Percentiles rank a stretch among this genome's conserved stretches.
These are phyloP conservation scores for Pristionchus mayeri DNA, from an alignment of 2,888 invertebrate genomes.

Conservation along the genomic window DNA sequence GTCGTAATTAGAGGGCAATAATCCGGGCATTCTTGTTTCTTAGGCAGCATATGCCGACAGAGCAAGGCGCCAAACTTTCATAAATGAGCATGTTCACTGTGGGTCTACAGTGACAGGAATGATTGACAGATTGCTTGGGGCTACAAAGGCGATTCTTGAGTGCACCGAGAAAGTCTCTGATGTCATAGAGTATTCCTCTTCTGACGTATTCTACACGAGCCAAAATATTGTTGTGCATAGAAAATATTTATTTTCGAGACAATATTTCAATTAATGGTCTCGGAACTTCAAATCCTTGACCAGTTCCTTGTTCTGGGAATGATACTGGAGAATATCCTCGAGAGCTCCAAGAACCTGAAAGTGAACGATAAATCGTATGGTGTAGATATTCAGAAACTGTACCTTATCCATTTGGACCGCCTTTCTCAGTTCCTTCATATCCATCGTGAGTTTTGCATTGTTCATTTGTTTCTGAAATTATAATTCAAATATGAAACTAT, in stretches of 20 bases:
- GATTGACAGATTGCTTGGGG: no score
- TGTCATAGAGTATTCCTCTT: no score
- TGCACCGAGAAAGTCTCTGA: no score
- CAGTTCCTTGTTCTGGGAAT: neutral
- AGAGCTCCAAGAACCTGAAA: neutral
- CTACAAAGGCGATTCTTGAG: no score
- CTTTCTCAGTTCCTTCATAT: neutral
- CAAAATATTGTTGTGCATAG: no score
- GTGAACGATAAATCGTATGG: neutral
- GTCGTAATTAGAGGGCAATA: constrained; percentile 13
- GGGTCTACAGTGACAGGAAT: no score
- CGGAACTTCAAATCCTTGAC: neutral
- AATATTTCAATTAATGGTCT: neutral
- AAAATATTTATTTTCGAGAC: no score
- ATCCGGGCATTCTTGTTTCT: neutral
- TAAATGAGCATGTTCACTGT: neutral
- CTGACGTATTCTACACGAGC: no score
- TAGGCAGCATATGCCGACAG: neutral
- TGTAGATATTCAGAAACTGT: no score
- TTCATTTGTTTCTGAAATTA: neutral
- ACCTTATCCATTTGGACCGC: neutral
- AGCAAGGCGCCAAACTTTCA: neutral
- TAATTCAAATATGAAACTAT: neutral
- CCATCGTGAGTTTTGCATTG: neutral
- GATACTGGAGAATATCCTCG: neutral